Evolutionary conservation across 2,797 vertebrate genomes (phyloP), one percentile per base, ranked within the genome.

Genomic region (Neosalanx taihuensis): DNA sequence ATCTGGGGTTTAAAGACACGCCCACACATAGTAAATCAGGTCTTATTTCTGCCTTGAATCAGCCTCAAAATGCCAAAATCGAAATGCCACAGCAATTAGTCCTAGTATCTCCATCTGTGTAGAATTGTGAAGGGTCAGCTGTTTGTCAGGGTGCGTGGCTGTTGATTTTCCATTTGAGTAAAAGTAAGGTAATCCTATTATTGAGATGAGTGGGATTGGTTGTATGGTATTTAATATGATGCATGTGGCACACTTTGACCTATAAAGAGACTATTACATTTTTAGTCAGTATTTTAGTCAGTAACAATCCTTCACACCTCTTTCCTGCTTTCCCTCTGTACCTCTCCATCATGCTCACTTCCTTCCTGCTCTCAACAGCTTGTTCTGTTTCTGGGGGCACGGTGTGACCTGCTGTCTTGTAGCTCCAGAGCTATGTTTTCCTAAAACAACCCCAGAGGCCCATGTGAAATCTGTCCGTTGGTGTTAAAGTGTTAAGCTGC

Each of bases 31-130:
- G 23, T 26, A 58, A 67, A 64, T 57, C 80, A 69, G 68, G 61
- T 74, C 71, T 65, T 75, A 67, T 30, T 31, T n/a, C 12, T 58
- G 10, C 37, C 12, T 51, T 63, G 46, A 61, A 53, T 61, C 31
- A 78, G 77, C 74, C 61, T 75, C 70, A 77, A 70, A 23, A 76
- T 60, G 67, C 41, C 51, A 64, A 78, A 72, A 82, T 76, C 64
- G 65, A 77, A 86, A 85, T 86, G 73, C 73, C 83, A 77, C 74
- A 56, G 29, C 79, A 85, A 84, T 90, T 85, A 89, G 79, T 31
- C 41, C 37, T 65, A 73, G 69, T 64, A 67, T 74, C 82, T 82
- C 75, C 80, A 75, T 78, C 80, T 81, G 76, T 85, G 71, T 72
- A 31, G 62, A 69, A 71, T 79, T 31, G 74, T 58, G 77, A 80